A percentile compares a stretch with the other conserved stretches of the same genome.
These are phyloP conservation scores for Diplodus sargus DNA, from an alignment of 2,797 vertebrate species.

Conservation along the genomic window DNA sequence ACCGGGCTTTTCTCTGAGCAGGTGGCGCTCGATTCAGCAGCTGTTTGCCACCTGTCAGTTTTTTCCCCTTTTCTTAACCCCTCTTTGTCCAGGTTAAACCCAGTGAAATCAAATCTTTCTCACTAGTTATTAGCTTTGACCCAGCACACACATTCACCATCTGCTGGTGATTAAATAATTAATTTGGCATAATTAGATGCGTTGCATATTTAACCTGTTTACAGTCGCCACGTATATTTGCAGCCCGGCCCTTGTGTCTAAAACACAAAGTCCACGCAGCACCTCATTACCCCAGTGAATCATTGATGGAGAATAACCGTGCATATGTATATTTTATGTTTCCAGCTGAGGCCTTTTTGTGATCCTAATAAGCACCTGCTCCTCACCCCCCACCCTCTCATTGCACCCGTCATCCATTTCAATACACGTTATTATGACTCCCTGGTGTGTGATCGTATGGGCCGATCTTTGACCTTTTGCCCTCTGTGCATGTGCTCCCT, in stretches of 20 bases:
- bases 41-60: constrained; percentile 46
- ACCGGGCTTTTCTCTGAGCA: constrained; percentile 15
- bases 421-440: constrained; percentile 60
- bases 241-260: constrained; percentile 53
- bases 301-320: constrained; percentile 79
- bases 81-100: constrained; percentile 55
- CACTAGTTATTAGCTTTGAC: constrained; percentile 71
- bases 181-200: constrained; percentile 80
- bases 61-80: constrained; percentile 37
- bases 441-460: constrained; percentile 59
- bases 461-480: constrained; percentile 75
- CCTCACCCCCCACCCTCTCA: constrained; percentile 17
- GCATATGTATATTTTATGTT: constrained; percentile 82
- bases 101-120: constrained; percentile 67
- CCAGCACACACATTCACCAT: constrained; percentile 72
- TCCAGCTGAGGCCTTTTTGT: constrained; percentile 77
- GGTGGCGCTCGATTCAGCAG: constrained; percentile 35
- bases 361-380: constrained; percentile 75
- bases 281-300: constrained; percentile 76
- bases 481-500: constrained; percentile 60
- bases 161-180: constrained; percentile 83
- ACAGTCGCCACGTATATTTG: constrained; percentile 63
- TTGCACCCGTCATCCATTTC: constrained; percentile 63
- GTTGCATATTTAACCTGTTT: constrained; percentile 82
- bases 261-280: constrained; percentile 70